Percentiles rank a stretch among this genome's conserved stretches.
Conservation (phyloP, 2,888 invertebrate species). For the Lapara coniferarum region DNA sequence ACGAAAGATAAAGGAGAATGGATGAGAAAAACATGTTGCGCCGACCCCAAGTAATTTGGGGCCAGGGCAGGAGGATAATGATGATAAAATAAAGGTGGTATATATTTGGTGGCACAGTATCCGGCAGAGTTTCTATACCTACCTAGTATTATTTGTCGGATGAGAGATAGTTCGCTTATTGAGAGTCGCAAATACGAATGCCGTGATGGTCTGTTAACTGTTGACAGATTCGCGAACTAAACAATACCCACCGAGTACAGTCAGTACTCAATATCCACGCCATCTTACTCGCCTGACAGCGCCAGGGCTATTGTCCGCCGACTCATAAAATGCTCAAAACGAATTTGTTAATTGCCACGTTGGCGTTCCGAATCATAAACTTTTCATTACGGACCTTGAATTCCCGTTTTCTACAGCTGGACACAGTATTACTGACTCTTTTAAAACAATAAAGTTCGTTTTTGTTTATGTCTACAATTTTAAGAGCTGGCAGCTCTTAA, state of each 20-base stretch:
- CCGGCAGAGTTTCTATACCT: not conserved
- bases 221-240: conserved; percentile 37
- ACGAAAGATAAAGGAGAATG: no score
- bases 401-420: conserved; percentile 27
- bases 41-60: no score
- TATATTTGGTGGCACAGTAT: no score
- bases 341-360: conserved; percentile 52
- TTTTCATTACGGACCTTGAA: conserved; percentile 41
- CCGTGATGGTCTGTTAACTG: conserved; percentile 31
- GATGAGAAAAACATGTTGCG: no score
- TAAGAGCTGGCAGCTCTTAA: conserved; percentile 55
- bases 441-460: conserved; percentile 53
- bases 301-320: conserved; percentile 34
- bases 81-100: no score
- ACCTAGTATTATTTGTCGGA: not conserved
- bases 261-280: conserved; percentile 26
- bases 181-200: not conserved
- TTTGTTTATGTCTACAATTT: conserved; percentile 57
- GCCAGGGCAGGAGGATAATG: no score
- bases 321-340: conserved; percentile 46
- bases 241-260: conserved; percentile 31
- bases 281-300: conserved; percentile 34
- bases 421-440: conserved; percentile 33
- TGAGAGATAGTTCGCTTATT: not conserved
- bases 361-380: conserved; percentile 43